phyloP scores from a whole-genome alignment of 2,113 vertebrate species.

The Beaufortia kweichowensis region DNA sequence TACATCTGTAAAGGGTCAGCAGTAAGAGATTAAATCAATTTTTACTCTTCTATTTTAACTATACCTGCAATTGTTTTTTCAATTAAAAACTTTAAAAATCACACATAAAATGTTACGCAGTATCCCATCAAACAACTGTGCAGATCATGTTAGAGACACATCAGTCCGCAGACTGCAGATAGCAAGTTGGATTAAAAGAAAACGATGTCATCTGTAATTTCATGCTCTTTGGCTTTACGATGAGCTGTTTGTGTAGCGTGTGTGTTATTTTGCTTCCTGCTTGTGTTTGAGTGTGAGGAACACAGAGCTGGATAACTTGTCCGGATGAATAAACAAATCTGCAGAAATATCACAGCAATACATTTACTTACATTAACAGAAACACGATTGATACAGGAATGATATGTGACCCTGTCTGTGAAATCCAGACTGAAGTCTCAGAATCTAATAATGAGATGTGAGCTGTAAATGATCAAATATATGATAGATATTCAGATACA shows the following conservation, averaged over 20 bases:
- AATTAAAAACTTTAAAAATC: not conserved
- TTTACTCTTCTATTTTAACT: not conserved
- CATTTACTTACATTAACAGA: slow-evolving; percentile 1
- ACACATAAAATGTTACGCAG: not conserved
- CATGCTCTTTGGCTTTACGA: slow-evolving; percentile 50
- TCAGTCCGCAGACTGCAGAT: no score
- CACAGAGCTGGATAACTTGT: slow-evolving; percentile 36
- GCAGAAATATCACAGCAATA: slow-evolving; percentile 7
- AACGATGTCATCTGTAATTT: slow-evolving; percentile 56
- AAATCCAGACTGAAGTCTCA: no score
- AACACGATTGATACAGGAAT: not conserved
- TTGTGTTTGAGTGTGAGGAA: slow-evolving; percentile 50
- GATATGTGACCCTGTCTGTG: no score
- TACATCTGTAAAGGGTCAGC: not conserved
- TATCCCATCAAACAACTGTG: not conserved
- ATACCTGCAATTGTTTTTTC: not conserved
- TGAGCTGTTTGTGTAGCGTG: slow-evolving; percentile 57
- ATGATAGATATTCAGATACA: no score
- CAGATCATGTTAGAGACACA: not conserved
- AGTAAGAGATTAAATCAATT: not conserved
- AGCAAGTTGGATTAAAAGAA: slow-evolving; percentile 59
- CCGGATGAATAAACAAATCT: slow-evolving; percentile 60
- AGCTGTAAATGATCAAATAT: no score
- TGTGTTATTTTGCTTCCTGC: slow-evolving; percentile 34
- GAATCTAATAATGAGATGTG: no score